These are phyloP conservation scores for Pseudococcus longispinus DNA, from an alignment of 2,888 invertebrate genomes.

Conservation along the genomic window DNA sequence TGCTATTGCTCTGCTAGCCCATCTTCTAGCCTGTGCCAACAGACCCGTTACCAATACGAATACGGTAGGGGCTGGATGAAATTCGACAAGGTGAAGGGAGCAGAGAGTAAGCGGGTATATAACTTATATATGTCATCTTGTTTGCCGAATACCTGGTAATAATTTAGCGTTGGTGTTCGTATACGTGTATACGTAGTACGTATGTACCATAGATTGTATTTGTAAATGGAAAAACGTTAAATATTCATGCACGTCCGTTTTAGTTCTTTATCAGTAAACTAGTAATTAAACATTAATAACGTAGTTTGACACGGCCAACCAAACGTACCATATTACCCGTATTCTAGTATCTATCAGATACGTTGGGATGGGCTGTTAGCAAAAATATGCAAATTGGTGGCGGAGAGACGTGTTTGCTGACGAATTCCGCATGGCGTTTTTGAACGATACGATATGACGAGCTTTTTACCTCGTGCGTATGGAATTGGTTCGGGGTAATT, in stretches of 20 bases:
- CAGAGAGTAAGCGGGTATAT: not conserved
- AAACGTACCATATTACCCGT: not conserved
- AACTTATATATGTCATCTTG: conserved; percentile 26
- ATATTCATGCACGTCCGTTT: conserved; percentile 32
- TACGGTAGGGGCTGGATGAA: not conserved
- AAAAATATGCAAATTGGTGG: conserved; percentile 9
- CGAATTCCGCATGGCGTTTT: not conserved
- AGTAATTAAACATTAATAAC: conserved; percentile 38
- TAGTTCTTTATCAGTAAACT: conserved; percentile 36
- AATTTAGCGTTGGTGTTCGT: not conserved
- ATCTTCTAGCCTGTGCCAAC: too few species aligned
- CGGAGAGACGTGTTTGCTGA: not conserved
- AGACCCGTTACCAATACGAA: not conserved
- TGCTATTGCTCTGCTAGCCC: not conserved
- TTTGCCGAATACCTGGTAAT: conserved; percentile 22
- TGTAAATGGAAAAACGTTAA: conserved; percentile 11
- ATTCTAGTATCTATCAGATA: not conserved
- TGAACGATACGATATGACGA: not conserved
- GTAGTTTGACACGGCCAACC: conserved; percentile 12
- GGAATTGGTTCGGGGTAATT: not conserved
- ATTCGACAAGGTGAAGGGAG: too few species aligned
- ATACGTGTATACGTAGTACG: not conserved
- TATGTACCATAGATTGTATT: not conserved
- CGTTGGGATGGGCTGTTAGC: not conserved
- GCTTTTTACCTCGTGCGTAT: not conserved